These are phyloP conservation scores for Cataglyphis livida DNA, from an alignment of 2,888 invertebrate species.

Conservation along the genomic window DNA sequence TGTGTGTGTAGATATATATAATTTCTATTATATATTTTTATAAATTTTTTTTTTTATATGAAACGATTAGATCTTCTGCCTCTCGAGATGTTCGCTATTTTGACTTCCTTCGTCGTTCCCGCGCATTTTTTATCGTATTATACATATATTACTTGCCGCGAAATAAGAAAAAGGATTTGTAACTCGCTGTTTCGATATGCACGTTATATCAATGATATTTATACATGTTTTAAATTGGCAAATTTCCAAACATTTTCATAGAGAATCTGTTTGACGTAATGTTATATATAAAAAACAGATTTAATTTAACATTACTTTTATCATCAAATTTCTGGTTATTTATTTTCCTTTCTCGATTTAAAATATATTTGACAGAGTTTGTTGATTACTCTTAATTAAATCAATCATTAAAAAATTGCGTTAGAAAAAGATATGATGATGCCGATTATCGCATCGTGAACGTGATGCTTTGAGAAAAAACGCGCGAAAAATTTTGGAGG, in stretches of 20 bases:
- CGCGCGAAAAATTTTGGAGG: conserved; percentile 71
- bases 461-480: conserved; percentile 53
- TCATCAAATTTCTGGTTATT: conserved; percentile 3
- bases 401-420: not conserved
- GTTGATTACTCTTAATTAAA: not conserved
- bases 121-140: conserved; percentile 52
- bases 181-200: conserved; percentile 42
- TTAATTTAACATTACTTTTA: not conserved
- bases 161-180: conserved; percentile 31
- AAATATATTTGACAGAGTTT: not conserved
- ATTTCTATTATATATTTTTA: conserved; percentile 71
- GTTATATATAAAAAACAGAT: not conserved
- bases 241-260: not conserved
- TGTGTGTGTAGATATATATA: conserved; percentile 3
- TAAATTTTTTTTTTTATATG: conserved; percentile 70
- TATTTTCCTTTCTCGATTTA: not conserved
- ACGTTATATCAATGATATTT: conserved; percentile 58
- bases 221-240: conserved; percentile 47
- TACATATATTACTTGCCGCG: conserved; percentile 25
- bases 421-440: conserved; percentile 12
- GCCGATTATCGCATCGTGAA: not conserved
- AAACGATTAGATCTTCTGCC: conserved; percentile 64
- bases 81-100: conserved; percentile 66
- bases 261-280: not conserved
- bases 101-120: conserved; percentile 67